Conservation (phyloP, 2,888 invertebrate species). For the Campoplex capitator region DNA sequence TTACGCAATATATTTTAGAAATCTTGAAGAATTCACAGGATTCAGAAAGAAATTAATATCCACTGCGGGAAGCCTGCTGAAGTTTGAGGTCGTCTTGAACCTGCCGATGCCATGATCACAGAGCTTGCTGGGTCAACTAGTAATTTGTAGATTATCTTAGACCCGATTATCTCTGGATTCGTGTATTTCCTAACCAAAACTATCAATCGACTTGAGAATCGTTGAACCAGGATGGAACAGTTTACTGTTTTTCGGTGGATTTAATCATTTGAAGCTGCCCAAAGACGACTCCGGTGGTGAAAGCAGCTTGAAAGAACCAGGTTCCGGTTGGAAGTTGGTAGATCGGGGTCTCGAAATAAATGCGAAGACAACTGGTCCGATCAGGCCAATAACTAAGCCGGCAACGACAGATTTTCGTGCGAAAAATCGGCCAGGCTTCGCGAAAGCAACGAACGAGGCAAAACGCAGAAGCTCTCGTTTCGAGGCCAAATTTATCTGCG, state of each 20-base stretch:
- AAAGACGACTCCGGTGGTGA: neutral
- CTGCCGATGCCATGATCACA: neutral
- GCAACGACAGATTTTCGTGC: neutral
- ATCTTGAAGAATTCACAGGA: neutral
- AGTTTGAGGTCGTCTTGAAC: neutral
- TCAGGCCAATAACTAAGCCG: neutral
- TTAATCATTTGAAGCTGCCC: neutral
- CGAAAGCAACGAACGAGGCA: neutral
- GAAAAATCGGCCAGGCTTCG: neutral
- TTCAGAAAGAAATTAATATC: neutral
- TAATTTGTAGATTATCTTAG: neutral
- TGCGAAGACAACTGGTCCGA: neutral
- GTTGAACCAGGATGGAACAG: neutral
- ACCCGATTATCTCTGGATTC: neutral
- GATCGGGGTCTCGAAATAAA: neutral
- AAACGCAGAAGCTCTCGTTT: neutral
- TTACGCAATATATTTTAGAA: constrained; percentile 1
- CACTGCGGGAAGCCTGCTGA: neutral
- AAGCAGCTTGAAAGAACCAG: neutral
- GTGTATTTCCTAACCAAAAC: neutral
- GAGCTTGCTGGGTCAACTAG: neutral
- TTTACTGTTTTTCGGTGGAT: neutral
- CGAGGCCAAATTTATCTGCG: neutral
- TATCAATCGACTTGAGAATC: neutral
- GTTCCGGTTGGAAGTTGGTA: neutral